phyloP scores from a whole-genome alignment of 2,113 vertebrate genomes.

The Ammospiza caudacuta region DNA sequence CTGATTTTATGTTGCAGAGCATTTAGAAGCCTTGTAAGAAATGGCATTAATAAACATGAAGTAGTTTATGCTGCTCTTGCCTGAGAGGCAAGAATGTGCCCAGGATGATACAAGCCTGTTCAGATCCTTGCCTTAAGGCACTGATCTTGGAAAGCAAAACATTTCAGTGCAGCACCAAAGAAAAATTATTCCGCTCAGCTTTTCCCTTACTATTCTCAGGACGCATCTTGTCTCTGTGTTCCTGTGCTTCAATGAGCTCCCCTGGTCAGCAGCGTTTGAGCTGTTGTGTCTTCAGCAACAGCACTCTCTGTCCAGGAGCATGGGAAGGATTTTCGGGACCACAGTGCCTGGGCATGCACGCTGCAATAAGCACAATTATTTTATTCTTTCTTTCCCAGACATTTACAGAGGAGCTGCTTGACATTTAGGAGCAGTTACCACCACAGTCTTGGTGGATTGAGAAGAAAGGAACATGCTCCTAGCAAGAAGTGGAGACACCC shows the following conservation, averaged over 20 bases:
- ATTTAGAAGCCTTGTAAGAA: neutral
- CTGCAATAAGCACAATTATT: neutral
- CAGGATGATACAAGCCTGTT: neutral
- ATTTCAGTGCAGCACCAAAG: neutral
- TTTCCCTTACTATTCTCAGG: neutral
- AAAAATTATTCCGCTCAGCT: neutral
- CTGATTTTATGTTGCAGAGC: neutral
- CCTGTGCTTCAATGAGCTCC: neutral
- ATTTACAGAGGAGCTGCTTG: neutral
- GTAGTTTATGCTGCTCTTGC: neutral
- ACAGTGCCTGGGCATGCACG: neutral
- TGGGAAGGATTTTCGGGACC: neutral
- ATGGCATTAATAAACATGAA: neutral
- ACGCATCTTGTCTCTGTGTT: neutral
- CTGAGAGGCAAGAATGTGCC: neutral
- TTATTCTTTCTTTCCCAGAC: neutral
- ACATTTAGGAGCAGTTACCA: neutral
- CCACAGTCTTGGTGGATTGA: fast-evolving
- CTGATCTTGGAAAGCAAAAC: neutral
- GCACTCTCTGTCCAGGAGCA: neutral
- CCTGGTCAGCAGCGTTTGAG: neutral
- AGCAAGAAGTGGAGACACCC: neutral
- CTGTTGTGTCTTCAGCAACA: neutral
- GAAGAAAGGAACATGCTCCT: neutral
- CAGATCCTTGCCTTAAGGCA: neutral